Evolutionary conservation across 2,888 invertebrate genomes (phyloP).

Genomic region (Hanleya hanleyi): DNA sequence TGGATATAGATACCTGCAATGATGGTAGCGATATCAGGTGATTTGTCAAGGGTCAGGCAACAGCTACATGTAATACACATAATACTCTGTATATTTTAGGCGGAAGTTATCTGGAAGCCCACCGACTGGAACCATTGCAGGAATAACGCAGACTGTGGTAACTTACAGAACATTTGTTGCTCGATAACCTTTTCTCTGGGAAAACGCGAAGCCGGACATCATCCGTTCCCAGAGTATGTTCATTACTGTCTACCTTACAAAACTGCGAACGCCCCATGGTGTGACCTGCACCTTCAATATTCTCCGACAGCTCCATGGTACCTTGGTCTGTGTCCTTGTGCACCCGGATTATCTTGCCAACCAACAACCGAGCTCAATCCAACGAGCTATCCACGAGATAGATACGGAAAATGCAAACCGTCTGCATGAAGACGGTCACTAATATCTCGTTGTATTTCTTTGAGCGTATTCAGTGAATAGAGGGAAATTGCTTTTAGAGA

Average conservation of each 20-base stretch:
- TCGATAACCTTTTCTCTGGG: slow-evolving; percentile 49
- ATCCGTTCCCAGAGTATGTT: slow-evolving; percentile 8
- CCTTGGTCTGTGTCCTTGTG: slow-evolving; percentile 55
- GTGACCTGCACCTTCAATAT: slow-evolving; percentile 45
- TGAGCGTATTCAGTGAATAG: no score
- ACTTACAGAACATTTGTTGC: slow-evolving; percentile 35
- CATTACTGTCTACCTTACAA: slow-evolving; percentile 60
- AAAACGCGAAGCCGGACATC: slow-evolving; percentile 26
- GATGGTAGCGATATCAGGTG: no score
- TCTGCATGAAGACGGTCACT: neutral
- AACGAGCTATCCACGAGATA: slow-evolving; percentile 46
- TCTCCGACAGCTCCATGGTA: slow-evolving; percentile 39
- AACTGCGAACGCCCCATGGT: slow-evolving; percentile 51
- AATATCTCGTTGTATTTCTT: no score
- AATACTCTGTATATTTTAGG: no score
- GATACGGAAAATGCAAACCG: slow-evolving; percentile 50
- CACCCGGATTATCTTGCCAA: slow-evolving; percentile 48
- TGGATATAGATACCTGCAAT: no score
- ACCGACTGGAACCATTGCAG: slow-evolving; percentile 23
- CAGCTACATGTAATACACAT: no score
- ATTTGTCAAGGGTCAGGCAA: no score
- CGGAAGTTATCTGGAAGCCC: slow-evolving; percentile 30
- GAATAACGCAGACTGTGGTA: slow-evolving; percentile 25
- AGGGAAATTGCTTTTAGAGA: no score
- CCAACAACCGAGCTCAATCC: slow-evolving; percentile 46